Base-by-base conservation (phyloP, 30 jellyfish, hydroid and myxozoan genomes). In the Aurelia coerulea region DNA sequence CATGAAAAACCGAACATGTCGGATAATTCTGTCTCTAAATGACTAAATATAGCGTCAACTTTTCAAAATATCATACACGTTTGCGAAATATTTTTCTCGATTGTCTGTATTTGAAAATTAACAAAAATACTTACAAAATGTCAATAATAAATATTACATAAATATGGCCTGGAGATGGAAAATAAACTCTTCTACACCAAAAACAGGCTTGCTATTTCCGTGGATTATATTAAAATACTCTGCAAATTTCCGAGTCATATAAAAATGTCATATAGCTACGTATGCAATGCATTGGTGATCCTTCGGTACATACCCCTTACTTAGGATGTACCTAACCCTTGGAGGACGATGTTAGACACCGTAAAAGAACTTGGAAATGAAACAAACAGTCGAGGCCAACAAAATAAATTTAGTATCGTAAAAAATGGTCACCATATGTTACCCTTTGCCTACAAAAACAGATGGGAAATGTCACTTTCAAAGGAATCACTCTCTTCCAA, bases 221-320 rank as follows among this genome's bases (percentile, higher is more conserved):
- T 88, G 74, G 96, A 88, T 88, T 88, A 88, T 88, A 88, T 88
- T 88, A 88, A 88, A 88, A 88, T 88, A 88, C 96, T 88, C 96
- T 88, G 90, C 84, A 76, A 76, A 73, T 79, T 88, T 65, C 66
- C 70, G 85, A 75, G 89, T 63, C 77, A 33, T 68, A 75, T 74
- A 79, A 79, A 74, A 79, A 88, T 51, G 87, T 84, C 85, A 41
- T 46, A 4, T 65, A 42, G 67, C 34, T 84, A 74, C 42, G 77
- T 75, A 86, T 66, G 51, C 84, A 68, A 74, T 76, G 89, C 78
- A 72, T 82, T 70, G 23, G 81, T 54, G 62, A 65, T 41, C 18
- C 56, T 46, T 46, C 12, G 16, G 56, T 14, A 46, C 56, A 46
- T 5, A 5, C 15, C 56, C 56, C 12, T 46, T 46, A 46, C 15